Evolutionary conservation across 2,888 invertebrate genomes (phyloP).

Genomic region (Cantharis rustica): DNA sequence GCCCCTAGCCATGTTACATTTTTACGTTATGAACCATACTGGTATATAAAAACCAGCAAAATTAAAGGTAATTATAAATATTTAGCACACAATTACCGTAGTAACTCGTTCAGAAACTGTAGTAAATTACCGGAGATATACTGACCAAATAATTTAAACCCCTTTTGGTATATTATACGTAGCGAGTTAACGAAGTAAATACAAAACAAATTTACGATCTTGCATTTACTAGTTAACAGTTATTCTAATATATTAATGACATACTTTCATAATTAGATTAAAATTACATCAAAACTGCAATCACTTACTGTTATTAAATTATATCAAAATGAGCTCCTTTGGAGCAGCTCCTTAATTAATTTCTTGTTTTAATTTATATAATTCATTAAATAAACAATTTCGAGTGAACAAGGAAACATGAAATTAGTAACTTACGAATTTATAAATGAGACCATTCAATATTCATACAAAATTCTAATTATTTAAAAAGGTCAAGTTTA

Average conservation of each 20-base stretch:
- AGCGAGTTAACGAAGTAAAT: not conserved
- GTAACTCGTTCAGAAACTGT: not conserved
- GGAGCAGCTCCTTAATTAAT: not conserved
- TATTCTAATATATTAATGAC: not conserved
- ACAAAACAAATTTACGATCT: not conserved
- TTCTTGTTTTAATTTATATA: not conserved
- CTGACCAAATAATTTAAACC: not conserved
- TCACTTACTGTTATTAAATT: not conserved
- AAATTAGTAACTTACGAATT: too few relatives aligned
- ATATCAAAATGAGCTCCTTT: not conserved
- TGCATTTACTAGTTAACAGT: not conserved
- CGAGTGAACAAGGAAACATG: not conserved
- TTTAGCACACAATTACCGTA: not conserved
- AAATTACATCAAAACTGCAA: not conserved
- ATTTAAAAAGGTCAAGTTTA: too few relatives aligned
- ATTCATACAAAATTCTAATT: too few relatives aligned
- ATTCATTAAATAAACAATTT: too few relatives aligned
- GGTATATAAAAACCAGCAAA: not conserved
- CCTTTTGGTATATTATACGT: not conserved
- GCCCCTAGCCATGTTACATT: not conserved
- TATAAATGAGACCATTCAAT: too few relatives aligned
- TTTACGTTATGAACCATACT: too few relatives aligned
- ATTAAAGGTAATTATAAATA: not conserved
- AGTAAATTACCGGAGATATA: not conserved
- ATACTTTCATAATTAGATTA: not conserved